Base-by-base conservation (phyloP, 2,888 invertebrate species). In the Pinctada fucata region DNA sequence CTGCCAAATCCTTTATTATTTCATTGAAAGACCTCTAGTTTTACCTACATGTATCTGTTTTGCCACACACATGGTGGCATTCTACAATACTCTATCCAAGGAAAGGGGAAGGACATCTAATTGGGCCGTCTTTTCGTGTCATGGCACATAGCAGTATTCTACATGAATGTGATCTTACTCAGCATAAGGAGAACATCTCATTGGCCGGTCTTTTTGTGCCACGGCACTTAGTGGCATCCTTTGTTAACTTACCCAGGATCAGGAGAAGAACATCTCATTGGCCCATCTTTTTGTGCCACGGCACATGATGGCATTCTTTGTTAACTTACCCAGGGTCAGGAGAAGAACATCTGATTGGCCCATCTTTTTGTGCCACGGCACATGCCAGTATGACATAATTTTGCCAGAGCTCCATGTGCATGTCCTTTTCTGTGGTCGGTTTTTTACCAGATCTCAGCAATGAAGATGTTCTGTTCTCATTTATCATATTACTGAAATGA, bases 351-450 rank as follows among this genome's bases (percentile, higher is more conserved):
- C 89, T 81, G 31, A 88, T 80, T n/a, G 86, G 96, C 0, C 97
- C 96, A 81, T 96, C 96, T 48, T 97, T 96, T 10, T 99, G 99
- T 3, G 98, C 98, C 69, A 99, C 96, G 75, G 98, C 95, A 94
- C 99, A 99, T 5, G 98, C 98, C 94, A 99, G 96, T 16, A 97
- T 97, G 88, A 98, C 95, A 93, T 99, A 99, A 94, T 99, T 99
- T 91, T 97, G 96, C 99, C 99, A 99, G 48, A 99, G 95, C 93
- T 97, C 97, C 94, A 99, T 95, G 93, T 99, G 98, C 52, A 97
- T 95, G 92, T 99, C 99, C 86, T 97, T 94, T 93, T 99, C 99
- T 86, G 97, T 97, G 76, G 97, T 95, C 6, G 90, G 88, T 91
- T 98, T 98, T 89, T 97, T 95, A 85, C 97, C 95, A 78, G 91